Evolutionary conservation across 2,888 invertebrate species (phyloP).

Genomic region (Mythimna vitellina): DNA sequence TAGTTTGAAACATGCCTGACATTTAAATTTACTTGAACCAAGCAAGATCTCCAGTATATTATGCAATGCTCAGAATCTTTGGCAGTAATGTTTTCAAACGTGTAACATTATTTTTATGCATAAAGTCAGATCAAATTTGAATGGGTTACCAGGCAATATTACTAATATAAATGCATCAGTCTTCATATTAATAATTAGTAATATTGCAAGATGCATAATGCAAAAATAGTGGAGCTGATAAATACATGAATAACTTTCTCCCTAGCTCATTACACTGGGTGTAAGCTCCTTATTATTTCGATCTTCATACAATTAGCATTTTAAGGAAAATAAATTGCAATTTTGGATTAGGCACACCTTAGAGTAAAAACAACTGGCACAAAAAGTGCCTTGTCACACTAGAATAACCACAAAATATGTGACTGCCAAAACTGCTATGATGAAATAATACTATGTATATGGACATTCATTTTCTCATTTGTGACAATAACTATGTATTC

Average conservation of each 20-base stretch:
- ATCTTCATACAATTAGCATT: conserved; percentile 51
- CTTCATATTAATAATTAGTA: conserved; percentile 72
- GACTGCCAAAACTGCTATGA: conserved; percentile 59
- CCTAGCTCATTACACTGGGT: conserved; percentile 67
- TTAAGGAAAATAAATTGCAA: conserved; percentile 59
- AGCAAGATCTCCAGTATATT: conserved; percentile 27
- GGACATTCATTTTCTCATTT: conserved; percentile 55
- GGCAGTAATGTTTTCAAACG: conserved; percentile 48
- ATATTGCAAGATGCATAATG: conserved; percentile 53
- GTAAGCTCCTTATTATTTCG: conserved; percentile 52
- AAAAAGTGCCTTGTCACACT: conserved; percentile 59
- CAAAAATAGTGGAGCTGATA: conserved; percentile 57
- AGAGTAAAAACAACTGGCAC: conserved; percentile 47
- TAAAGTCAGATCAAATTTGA: conserved; percentile 41
- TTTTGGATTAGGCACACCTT: conserved; percentile 62
- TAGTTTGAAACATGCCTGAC: conserved; percentile 11
- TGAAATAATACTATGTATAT: conserved; percentile 64
- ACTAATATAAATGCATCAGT: conserved; percentile 83
- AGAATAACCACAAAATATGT: conserved; percentile 60
- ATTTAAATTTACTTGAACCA: conserved; percentile 18
- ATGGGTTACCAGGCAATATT: conserved; percentile 42
- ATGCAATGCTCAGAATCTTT: conserved; percentile 51
- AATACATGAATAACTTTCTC: conserved; percentile 62
- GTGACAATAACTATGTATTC: conserved; percentile 51
- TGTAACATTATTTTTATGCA: conserved; percentile 12